Conservation (phyloP, 1,140 invertebrate species). For the Glossosoma conforme region DNA sequence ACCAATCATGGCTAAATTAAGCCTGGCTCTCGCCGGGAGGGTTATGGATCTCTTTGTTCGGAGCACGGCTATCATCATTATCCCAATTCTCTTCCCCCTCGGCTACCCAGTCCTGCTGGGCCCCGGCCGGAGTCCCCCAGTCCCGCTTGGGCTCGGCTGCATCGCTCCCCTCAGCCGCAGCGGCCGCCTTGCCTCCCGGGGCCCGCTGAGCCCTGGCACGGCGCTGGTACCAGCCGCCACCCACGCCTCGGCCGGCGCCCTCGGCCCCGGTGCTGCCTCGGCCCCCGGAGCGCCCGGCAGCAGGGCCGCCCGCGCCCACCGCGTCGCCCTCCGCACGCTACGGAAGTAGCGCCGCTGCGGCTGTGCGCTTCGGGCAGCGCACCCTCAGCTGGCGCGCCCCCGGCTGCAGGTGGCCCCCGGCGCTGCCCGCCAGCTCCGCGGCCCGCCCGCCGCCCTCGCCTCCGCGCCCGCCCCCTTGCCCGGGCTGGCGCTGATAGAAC, state of each 20-base stretch:
- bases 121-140: neutral
- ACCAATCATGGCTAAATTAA: conserved; percentile 30
- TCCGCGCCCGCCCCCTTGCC: conserved; percentile 45
- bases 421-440: conserved; percentile 35
- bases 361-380: conserved; percentile 38
- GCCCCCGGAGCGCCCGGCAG: conserved; percentile 30
- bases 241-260: neutral
- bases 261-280: conserved; percentile 5
- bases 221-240: conserved; percentile 1
- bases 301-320: conserved; percentile 32
- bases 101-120: neutral
- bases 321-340: conserved; percentile 42
- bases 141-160: conserved; percentile 34
- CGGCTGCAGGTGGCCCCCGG: conserved; percentile 36
- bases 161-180: neutral
- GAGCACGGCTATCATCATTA: conserved; percentile 15
- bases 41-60: conserved; percentile 37
- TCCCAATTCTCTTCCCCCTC: conserved; percentile 14
- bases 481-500: conserved; percentile 42
- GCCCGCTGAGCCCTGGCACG: conserved; percentile 9
- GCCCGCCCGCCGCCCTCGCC: conserved; percentile 45
- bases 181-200: neutral
- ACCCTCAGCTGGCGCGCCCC: conserved; percentile 33
- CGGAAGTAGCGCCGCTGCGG: conserved; percentile 46
- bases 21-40: conserved; percentile 49